Evolutionary conservation across 2,113 vertebrate species (phyloP).

Genomic region (Salvelinus namaycush): DNA sequence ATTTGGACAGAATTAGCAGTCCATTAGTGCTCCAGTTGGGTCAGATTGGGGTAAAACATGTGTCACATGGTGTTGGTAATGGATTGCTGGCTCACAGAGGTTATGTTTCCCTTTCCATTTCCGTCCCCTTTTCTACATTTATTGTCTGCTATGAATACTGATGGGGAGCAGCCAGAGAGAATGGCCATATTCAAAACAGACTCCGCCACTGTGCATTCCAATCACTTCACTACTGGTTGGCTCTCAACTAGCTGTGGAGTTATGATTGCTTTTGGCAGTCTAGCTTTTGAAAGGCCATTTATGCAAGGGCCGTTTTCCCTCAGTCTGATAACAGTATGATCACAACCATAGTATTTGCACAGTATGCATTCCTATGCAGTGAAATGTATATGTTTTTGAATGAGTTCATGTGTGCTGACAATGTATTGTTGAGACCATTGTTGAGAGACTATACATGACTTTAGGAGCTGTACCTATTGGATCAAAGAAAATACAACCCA

Average conservation of each 20-base stretch:
- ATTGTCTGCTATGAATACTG: slow-evolving; percentile 18
- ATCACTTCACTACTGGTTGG: background rate
- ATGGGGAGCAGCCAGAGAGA: background rate
- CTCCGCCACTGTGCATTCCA: background rate
- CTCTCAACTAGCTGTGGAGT: background rate
- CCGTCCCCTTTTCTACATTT: slow-evolving; percentile 13
- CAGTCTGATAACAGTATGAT: too few species aligned
- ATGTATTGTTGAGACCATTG: background rate
- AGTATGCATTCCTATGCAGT: too few species aligned
- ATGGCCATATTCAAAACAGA: background rate
- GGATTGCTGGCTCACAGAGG: slow-evolving; percentile 30
- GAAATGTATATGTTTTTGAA: too few species aligned
- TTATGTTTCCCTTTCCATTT: slow-evolving; percentile 30
- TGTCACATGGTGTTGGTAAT: slow-evolving; percentile 37
- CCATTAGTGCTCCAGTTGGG: slow-evolving; percentile 24
- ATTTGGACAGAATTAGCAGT: slow-evolving; percentile 27
- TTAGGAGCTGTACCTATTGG: background rate
- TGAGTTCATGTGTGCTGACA: background rate
- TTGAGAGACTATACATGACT: background rate
- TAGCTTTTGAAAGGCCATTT: background rate
- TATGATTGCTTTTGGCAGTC: background rate
- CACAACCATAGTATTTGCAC: too few species aligned
- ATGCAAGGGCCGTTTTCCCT: too few species aligned
- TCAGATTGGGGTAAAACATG: slow-evolving; percentile 19
- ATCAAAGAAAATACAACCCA: background rate